Base-by-base conservation (phyloP, 2,113 vertebrate species). In the Paralichthys olivaceus region DNA sequence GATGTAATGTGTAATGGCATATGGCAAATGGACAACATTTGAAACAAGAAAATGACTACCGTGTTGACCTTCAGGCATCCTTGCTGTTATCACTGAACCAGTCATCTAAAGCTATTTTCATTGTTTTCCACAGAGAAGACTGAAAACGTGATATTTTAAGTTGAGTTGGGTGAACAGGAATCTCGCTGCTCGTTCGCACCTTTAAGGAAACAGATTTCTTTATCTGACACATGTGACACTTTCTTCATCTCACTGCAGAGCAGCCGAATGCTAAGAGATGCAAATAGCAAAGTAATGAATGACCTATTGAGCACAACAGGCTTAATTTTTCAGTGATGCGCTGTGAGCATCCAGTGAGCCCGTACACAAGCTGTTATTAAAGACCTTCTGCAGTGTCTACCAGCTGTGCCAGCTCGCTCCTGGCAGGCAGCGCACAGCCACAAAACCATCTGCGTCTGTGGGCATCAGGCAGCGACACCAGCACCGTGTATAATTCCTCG, bases 361-460 rank as follows among this genome's bases (percentile, higher is more conserved):
- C 75, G 75, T 77, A 69, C 57, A 77, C 86, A 88, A 83, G 86
- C 80, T 88, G 88, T 84, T 89, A 83, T 89, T 74, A 79, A 78
- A 78, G 78, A 69, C 68, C 54, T 64, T 88, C 78, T 63, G 71
- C 80, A 81, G 75, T 61, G 84, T 89, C 79, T 57, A 66, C 69
- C 85, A 90, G 85, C 88, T 91, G 84, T 86, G 84, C 79, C 82
- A 77, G 84, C 74, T 75, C 84, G 63, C 60, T 79, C 26, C 87
- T 89, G 91, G 84, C 84, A 90, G 73, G 20, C 84, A 4, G 55
- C 69, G 63, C 32, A 13, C 79, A 75, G 74, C 75, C 76, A 64
- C 65, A 75, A 73, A 86, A 81, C 85, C 88, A 91, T 90, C 88
- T 89, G 87, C 82, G 86, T 83, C 69, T 68, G 79, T 22, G 56